These are phyloP conservation scores for Melanostoma mellinum DNA, from an alignment of 2,888 invertebrate genomes.

Conservation along the genomic window DNA sequence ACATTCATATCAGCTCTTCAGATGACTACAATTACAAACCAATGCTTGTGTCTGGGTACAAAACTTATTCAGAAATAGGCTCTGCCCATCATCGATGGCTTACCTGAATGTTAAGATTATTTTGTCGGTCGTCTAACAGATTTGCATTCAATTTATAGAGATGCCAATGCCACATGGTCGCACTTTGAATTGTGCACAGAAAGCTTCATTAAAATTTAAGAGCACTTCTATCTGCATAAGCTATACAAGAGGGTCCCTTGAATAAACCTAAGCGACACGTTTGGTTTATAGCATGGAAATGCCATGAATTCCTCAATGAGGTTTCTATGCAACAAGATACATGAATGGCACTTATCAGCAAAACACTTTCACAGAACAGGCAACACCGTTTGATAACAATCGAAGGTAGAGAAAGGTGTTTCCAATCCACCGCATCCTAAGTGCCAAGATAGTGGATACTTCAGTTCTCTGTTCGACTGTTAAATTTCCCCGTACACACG, in stretches of 20 bases:
- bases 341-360: background rate
- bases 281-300: background rate
- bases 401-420: slow-evolving; percentile 20
- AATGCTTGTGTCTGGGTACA: slow-evolving; percentile 11
- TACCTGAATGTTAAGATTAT: slow-evolving; percentile 14
- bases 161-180: slow-evolving; percentile 4
- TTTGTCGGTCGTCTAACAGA: slow-evolving; percentile 23
- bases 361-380: slow-evolving; percentile 7
- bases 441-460: slow-evolving; percentile 49
- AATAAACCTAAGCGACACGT: slow-evolving; percentile 13
- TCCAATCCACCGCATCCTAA: slow-evolving; percentile 56
- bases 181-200: slow-evolving; percentile 15
- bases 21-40: slow-evolving; percentile 4
- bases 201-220: slow-evolving; percentile 33
- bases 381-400: slow-evolving; percentile 6
- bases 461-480: slow-evolving; percentile 58
- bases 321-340: background rate
- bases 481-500: slow-evolving; percentile 64
- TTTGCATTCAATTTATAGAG: slow-evolving; percentile 24
- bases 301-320: slow-evolving; percentile 21
- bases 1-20: slow-evolving; percentile 2
- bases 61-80: slow-evolving; percentile 5
- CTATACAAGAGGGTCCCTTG: slow-evolving; percentile 4
- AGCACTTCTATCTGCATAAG: slow-evolving; percentile 24
- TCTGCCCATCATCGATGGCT: background rate